phyloP scores from a whole-genome alignment of 1,140 invertebrate species.

The Diabrotica undecimpunctata region DNA sequence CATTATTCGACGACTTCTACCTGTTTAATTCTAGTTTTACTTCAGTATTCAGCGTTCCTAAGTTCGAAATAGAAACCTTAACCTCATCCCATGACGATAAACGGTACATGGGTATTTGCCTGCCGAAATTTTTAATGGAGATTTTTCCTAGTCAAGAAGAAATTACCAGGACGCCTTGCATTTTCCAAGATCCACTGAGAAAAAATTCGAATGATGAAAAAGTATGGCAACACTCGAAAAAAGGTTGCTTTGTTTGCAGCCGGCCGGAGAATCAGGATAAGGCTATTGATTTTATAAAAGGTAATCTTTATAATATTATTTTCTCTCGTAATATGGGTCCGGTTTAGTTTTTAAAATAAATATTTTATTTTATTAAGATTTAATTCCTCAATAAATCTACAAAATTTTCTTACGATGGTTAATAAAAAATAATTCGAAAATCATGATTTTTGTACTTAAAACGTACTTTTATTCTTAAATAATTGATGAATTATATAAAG shows the following conservation, averaged over 20 bases:
- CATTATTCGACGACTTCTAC: conserved; percentile 17
- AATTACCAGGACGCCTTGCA: conserved; percentile 12
- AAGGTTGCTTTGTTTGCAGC: conserved; percentile 24
- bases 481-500: too few relatives aligned
- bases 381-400: too few relatives aligned
- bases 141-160: conserved; percentile 62
- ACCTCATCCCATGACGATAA: conserved; percentile 41
- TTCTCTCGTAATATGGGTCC: background rate
- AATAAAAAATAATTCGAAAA: too few relatives aligned
- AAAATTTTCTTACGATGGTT: too few relatives aligned
- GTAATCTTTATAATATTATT: conserved; percentile 9
- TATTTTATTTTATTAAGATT: background rate
- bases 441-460: too few relatives aligned
- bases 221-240: conserved; percentile 21
- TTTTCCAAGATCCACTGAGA: conserved; percentile 16
- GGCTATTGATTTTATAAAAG: conserved; percentile 19
- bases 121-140: conserved; percentile 64
- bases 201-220: conserved; percentile 1
- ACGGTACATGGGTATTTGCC: conserved; percentile 74
- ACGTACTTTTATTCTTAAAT: too few relatives aligned
- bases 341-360: background rate
- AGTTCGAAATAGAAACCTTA: conserved; percentile 27
- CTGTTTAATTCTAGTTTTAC: conserved; percentile 28
- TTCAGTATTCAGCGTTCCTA: conserved; percentile 32
- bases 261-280: background rate